Evolutionary conservation across 2,888 invertebrate species (phyloP).

Genomic region (Cerceris rybyensis): DNA sequence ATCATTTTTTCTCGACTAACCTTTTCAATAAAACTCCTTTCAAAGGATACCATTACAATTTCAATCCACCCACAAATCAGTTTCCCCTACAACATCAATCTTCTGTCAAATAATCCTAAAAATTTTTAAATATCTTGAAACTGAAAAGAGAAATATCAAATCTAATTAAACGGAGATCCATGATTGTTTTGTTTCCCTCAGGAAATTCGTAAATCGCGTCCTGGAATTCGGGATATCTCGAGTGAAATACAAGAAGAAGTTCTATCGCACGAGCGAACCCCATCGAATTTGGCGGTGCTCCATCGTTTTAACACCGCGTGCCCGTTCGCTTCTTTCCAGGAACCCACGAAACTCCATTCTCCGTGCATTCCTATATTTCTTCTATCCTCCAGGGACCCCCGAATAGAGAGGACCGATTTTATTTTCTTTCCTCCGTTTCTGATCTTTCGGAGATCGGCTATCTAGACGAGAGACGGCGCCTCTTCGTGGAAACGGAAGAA

Average conservation of each 20-base stretch:
- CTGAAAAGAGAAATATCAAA: no score
- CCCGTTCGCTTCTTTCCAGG: constrained; percentile 55
- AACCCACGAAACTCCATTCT: constrained; percentile 35
- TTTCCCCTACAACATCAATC: no score
- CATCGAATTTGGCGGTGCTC: neutral
- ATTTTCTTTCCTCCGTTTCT: constrained; percentile 26
- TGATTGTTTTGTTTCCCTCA: no score
- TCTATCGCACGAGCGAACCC: neutral
- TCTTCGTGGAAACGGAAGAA: constrained; percentile 55
- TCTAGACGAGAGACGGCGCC: constrained; percentile 26
- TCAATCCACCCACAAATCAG: no score
- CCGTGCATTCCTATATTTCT: constrained; percentile 54
- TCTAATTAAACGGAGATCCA: no score
- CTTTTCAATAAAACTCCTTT: no score
- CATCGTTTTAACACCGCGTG: constrained; percentile 11
- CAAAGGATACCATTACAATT: no score
- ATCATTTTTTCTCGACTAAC: no score
- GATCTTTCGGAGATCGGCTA: constrained; percentile 24
- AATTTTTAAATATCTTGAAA: no score
- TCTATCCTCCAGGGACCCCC: constrained; percentile 50
- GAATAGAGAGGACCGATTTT: constrained; percentile 47
- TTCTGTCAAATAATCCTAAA: no score
- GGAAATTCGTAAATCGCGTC: no score
- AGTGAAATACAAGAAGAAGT: neutral
- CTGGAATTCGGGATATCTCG: neutral